phyloP scores from a whole-genome alignment of 2,888 invertebrate genomes.

The Drosophila prolongata region DNA sequence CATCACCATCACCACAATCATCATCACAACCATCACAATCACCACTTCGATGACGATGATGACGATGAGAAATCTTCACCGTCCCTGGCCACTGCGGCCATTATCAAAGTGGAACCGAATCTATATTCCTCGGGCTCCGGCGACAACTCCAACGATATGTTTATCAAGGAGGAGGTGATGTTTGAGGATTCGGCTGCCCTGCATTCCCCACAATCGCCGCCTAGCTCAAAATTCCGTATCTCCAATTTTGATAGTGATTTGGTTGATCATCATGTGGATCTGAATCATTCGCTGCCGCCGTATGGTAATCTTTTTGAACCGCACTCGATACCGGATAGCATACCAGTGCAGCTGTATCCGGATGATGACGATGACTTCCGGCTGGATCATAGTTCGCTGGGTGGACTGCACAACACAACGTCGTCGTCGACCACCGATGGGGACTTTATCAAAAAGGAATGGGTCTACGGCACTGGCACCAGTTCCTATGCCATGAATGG shows the following conservation, averaged over 20 bases:
- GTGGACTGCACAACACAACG: conserved; percentile 80
- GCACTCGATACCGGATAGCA: conserved; percentile 83
- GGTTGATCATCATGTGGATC: conserved; percentile 83
- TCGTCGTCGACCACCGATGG: conserved; percentile 83
- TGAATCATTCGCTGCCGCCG: conserved; percentile 82
- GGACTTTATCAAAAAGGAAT: conserved; percentile 84
- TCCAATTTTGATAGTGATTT: conserved; percentile 83
- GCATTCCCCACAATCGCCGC: conserved; percentile 83
- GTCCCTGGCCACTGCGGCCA: conserved; percentile 84
- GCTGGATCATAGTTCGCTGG: conserved; percentile 83
- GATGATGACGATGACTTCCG: conserved; percentile 84
- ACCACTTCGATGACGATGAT: conserved; percentile 79
- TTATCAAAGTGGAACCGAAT: conserved; percentile 83
- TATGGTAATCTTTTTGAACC: conserved; percentile 84
- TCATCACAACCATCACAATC: conserved; percentile 64
- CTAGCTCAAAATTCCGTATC: conserved; percentile 83
- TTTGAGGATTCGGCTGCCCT: conserved; percentile 83
- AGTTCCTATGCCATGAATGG: conserved; percentile 83
- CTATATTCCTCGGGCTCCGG: conserved; percentile 83
- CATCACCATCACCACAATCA: conserved; percentile 47
- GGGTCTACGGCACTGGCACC: conserved; percentile 82
- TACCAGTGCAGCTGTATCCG: conserved; percentile 83
- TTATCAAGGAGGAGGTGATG: conserved; percentile 83
- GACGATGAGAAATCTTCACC: conserved; percentile 83
- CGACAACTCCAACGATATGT: conserved; percentile 84